phyloP scores from a whole-genome alignment of 2,797 vertebrate species.

The Cyprinella venusta region DNA sequence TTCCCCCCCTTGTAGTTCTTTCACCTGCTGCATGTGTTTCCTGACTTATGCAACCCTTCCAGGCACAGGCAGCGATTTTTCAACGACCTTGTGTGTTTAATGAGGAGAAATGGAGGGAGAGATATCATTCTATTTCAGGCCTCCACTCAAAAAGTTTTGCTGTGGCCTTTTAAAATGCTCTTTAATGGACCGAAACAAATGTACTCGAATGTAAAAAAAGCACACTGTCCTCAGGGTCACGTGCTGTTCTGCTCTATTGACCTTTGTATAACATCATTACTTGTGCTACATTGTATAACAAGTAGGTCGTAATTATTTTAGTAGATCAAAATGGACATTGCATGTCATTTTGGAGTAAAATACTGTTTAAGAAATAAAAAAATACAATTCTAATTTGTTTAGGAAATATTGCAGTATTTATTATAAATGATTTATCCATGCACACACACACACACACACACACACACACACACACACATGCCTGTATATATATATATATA shows the following conservation, averaged over 20 bases:
- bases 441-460: too few species aligned
- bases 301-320: neutral
- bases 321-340: neutral
- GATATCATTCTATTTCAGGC: slow-evolving; percentile 30
- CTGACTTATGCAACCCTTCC: slow-evolving; percentile 32
- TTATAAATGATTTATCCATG: too few species aligned
- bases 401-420: too few species aligned
- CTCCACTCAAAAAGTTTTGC: slow-evolving; percentile 30
- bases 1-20: slow-evolving; percentile 20
- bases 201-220: neutral
- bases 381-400: too few species aligned
- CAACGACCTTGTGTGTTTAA: slow-evolving; percentile 45
- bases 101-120: slow-evolving; percentile 22
- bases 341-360: too few species aligned
- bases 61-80: slow-evolving; percentile 18
- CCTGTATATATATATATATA: too few species aligned
- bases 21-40: slow-evolving; percentile 18
- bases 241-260: slow-evolving; percentile 6
- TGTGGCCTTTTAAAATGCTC: slow-evolving; percentile 27
- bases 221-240: slow-evolving; percentile 34
- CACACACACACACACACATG: too few species aligned
- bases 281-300: slow-evolving; percentile 1
- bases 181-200: slow-evolving; percentile 24
- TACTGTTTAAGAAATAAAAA: too few species aligned
- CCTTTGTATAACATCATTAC: slow-evolving; percentile 25